Conservation (phyloP, 2,113 vertebrate genomes). For the Atherinomorus stipes region DNA sequence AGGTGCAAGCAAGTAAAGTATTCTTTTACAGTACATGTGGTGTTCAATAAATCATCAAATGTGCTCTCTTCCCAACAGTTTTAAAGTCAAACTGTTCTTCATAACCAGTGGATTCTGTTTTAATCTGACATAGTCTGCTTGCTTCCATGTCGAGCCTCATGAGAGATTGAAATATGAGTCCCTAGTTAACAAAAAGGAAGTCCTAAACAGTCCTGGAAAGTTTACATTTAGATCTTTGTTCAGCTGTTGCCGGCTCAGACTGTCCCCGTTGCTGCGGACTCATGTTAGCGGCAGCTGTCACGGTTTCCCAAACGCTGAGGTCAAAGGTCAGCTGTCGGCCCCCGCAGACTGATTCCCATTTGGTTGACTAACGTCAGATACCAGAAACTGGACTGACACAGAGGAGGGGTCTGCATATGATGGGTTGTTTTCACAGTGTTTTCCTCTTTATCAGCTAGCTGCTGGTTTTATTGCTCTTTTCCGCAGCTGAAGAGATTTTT, state of each 20-base stretch:
- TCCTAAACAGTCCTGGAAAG: constrained; percentile 22
- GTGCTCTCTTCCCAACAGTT: no score
- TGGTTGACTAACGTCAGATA: constrained; percentile 37
- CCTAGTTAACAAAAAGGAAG: constrained; percentile 48
- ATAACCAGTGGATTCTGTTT: not conserved
- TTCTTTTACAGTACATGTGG: not conserved
- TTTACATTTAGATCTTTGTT: constrained; percentile 73
- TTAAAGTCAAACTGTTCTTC: not conserved
- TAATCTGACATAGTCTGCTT: not conserved
- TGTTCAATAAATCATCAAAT: no score
- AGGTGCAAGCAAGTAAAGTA: not conserved
- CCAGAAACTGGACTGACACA: constrained; percentile 37
- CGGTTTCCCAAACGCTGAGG: constrained; percentile 72
- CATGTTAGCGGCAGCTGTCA: constrained; percentile 67
- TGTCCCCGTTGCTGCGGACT: constrained; percentile 24
- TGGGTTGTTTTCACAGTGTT: constrained; percentile 49
- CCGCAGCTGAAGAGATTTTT: constrained; percentile 41
- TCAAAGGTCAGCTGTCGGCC: constrained; percentile 60
- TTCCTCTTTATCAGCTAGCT: constrained; percentile 58
- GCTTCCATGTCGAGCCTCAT: not conserved
- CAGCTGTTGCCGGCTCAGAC: constrained; percentile 68
- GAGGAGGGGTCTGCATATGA: constrained; percentile 1
- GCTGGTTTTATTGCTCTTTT: constrained; percentile 48
- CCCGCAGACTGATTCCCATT: constrained; percentile 47
- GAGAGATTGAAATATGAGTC: constrained; percentile 30